Base-by-base conservation (phyloP, 2,888 invertebrate genomes). In the Tillus elongatus region DNA sequence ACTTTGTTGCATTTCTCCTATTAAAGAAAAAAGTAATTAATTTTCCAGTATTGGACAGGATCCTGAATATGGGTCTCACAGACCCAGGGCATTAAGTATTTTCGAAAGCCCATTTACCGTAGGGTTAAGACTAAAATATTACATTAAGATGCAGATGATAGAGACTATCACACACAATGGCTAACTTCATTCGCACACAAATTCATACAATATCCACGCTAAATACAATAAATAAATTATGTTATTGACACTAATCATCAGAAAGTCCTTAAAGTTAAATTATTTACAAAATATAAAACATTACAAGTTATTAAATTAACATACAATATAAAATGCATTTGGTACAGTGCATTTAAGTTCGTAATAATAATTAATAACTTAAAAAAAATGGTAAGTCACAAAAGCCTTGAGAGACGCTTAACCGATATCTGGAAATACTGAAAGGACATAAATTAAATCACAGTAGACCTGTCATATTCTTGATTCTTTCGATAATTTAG, bases 251-350 rank as follows among this genome's bases (percentile, higher is more conserved):
- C 40, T 42, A 42, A 42, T 44, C 37, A 44, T 33, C 39, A 19
- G 24, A 19, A 19, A 19, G 24, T 19, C n/a, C 24, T 19, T 19
- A 19, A 19, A n/a, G 6, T 19, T 19, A 52, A 52, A 45, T 49
- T 57, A 57, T 57, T 50, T 57, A 57, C 55, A 57, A 54, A 54
- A 52, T 48, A 52, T 53, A 50, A 51, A 46, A 49, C 46, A 51
- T 53, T 53, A 52, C 50, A 53, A 49, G 47, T 52, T 45, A 46
- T 43, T 39, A 52, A 57, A 54, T 51, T 51, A 52, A 50, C 48
- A 51, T 52, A 54, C 43, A 47, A 46, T 51, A 51, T 46, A 54
- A 51, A 58, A 58, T 60, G 57, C 58, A 53, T 53, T 49, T 52
- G 51, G 51, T 53, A 51, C 50, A 51, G 44, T 39, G 47, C 47